Evolutionary conservation across 2,113 vertebrate species (phyloP), one percentile per base, ranked within the genome.

Genomic region (Coracopsis vasa): DNA sequence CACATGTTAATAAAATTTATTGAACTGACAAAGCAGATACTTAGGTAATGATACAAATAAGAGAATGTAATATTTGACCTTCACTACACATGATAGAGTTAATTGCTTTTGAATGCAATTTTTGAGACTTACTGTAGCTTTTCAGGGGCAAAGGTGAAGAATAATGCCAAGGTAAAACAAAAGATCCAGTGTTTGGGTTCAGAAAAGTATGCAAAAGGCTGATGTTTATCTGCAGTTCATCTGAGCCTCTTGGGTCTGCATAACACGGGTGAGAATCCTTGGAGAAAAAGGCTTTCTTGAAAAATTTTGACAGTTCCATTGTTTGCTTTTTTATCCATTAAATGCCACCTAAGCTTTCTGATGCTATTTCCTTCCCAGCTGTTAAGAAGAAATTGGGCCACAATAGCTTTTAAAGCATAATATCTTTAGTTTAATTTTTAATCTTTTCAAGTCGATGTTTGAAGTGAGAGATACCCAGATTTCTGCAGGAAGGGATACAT

Each of bases 161-260:
- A 89, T 81, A 94, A 94, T 91, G 80, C 53, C 53, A 83, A 86
- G 14, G 19, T 74, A n/a, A 89, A 94, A 94, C 41, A 92, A 94
- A 93, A 92, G 64, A 62, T 62, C 17, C 54, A 71, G 44, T 92
- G 80, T 94, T 27, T 54, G 37, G 28, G 15, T 62, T 95, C 88
- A 93, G 86, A 93, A 86, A 88, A 78, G 10, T 75, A 70, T 1
- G 21, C 62, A 77, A 72, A 89, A 93, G 18, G 10, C n/a, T 86
- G 71, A 56, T 80, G n/a, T 72, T 90, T 92, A 82, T 95, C 88
- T 60, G 29, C 16, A 51, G 67, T 91, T 94, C 71, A 61, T 86
- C 64, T 88, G 53, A 88, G 80, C n/a, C 19, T 92, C 67, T 73
- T 80, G 42, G 25, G 29, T 83, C 71, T 90, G 39, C 33, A 29